Percentiles rank a stretch among this genome's conserved stretches.
These are phyloP conservation scores for Leptodactylus fuscus DNA, from an alignment of 2,113 vertebrate species.

Conservation along the genomic window DNA sequence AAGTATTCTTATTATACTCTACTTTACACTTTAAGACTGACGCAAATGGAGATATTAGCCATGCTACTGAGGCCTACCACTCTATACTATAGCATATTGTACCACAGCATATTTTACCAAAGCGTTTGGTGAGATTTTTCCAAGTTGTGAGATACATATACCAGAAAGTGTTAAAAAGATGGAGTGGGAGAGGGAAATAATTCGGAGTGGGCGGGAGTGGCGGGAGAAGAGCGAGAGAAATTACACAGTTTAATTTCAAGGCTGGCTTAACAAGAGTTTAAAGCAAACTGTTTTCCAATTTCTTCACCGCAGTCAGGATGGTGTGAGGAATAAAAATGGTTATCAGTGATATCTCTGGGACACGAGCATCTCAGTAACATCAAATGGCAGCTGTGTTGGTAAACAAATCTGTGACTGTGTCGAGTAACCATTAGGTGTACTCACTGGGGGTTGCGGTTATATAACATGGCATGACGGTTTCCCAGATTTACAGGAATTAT, in stretches of 20 bases:
- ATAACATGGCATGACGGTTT: constrained; percentile 19
- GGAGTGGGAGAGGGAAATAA: background rate
- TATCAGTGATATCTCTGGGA: background rate
- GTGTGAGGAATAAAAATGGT: constrained; percentile 25
- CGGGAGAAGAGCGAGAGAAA: constrained; percentile 23
- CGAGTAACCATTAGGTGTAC: constrained; percentile 12
- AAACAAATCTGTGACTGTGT: background rate
- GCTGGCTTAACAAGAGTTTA: constrained; percentile 50
- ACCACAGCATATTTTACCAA: too few relatives aligned
- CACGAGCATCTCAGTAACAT: constrained; percentile 4
- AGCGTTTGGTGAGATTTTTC: too few relatives aligned
- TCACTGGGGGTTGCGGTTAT: background rate
- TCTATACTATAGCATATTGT: too few relatives aligned
- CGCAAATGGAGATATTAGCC: too few relatives aligned
- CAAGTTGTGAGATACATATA: background rate
- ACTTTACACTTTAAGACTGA: too few relatives aligned
- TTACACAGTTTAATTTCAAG: constrained; percentile 49
- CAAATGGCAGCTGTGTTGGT: constrained; percentile 25
- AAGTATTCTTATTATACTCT: too few relatives aligned
- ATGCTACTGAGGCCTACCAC: too few relatives aligned
- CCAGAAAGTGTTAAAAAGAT: background rate
- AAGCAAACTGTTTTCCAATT: constrained; percentile 42
- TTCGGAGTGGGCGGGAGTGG: background rate
- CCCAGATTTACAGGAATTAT: background rate
- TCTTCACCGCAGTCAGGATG: background rate